Conservation (phyloP, 2,797 vertebrate genomes). For the Morus bassanus region DNA sequence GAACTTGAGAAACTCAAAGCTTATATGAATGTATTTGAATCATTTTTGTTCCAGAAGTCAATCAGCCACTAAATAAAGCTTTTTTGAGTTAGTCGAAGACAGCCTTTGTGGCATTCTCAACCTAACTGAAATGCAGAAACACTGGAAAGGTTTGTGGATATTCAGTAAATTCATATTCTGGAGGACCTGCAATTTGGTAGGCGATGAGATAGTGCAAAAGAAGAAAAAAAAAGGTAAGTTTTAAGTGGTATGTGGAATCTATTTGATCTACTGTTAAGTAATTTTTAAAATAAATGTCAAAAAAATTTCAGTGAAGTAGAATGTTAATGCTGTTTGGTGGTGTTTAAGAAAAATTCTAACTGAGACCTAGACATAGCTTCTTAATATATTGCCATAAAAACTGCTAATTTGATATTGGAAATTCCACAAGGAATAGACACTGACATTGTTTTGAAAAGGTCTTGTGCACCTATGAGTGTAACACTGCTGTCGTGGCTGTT, state of each 20-base stretch:
- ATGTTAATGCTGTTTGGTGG: neutral
- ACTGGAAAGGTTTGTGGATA: neutral
- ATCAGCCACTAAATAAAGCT: neutral
- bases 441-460: neutral
- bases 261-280: neutral
- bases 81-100: neutral
- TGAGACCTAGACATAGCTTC: neutral
- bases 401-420: neutral
- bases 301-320: neutral
- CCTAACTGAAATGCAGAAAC: neutral
- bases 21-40: neutral
- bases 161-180: neutral
- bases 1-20: neutral
- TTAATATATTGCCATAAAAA: neutral
- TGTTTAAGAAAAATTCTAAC: neutral
- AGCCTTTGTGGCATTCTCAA: neutral
- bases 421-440: neutral
- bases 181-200: neutral
- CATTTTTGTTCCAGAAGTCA: neutral
- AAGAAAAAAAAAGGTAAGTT: neutral
- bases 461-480: neutral
- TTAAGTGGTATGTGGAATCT: neutral
- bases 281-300: neutral
- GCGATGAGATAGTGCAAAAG: no score
- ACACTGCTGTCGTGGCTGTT: neutral